Base-by-base conservation (phyloP, 2,888 invertebrate genomes). In the Melinaea menophilus region DNA sequence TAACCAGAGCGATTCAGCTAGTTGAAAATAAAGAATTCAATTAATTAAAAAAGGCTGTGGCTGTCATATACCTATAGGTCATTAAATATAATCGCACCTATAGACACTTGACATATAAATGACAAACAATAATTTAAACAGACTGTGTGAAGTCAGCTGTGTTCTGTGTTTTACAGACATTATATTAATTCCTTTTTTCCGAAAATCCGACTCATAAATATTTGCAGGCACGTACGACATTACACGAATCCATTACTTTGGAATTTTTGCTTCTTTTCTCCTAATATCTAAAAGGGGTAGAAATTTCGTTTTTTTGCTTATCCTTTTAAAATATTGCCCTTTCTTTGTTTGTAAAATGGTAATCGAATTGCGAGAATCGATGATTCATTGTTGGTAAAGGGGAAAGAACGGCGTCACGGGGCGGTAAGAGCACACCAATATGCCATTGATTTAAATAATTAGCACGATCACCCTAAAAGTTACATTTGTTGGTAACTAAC, bases 261-360 rank as follows among this genome's bases (percentile, higher is more conserved):
- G 54, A 51, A 59, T 41, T 56, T 37, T 56, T 54, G 31, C 59
- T 41, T 7, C 54, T 59, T 56, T 64, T 54, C 37, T 55, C 37
- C 35, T 56, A 56, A 57, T 58, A 56, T 45, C 37, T 55, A 12
- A 37, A 59, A 65, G 62, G 57, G 54, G 59, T 62, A 55, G 56
- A 46, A 65, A 57, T 59, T 57, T 59, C 59, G 58, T 54, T 58
- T 59, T 54, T 59, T 22, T 58, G 46, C 59, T 56, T 57, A 35
- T 56, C 55, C 57, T 62, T 59, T 65, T 62, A 57, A 62, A 59
- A 65, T 57, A 57, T 56, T 65, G 56, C 62, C 57, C 47, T 34
- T 41, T 59, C 22, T 31, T 22, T 46, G 33, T 11, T 55, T 47
- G 55, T 58, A 56, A 58, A 58, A 58, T 58, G 55, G 35, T 48